A percentile compares a stretch with the other conserved stretches of the same genome.
phyloP scores from a whole-genome alignment of 2,888 invertebrate genomes.

The Pseudanteris insignis region DNA sequence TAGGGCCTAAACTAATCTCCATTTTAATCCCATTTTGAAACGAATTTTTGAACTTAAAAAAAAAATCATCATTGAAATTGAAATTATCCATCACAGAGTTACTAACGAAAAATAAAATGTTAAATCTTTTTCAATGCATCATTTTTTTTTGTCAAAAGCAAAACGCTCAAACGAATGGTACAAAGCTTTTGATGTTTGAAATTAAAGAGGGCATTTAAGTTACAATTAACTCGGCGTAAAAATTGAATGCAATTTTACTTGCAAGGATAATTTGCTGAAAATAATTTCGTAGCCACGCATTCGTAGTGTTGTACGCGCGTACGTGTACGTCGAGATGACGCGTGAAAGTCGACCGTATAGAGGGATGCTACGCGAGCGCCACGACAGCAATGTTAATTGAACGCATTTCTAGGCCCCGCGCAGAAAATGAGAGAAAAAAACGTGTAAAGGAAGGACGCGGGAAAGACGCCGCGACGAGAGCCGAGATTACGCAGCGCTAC shows the following conservation, averaged over 20 bases:
- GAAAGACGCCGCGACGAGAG: constrained; percentile 6
- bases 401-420: constrained; percentile 61
- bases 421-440: constrained; percentile 53
- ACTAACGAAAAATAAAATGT: no score
- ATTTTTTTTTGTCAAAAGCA: no score
- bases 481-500: neutral
- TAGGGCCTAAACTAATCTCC: no score
- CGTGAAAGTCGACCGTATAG: constrained; percentile 57
- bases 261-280: constrained; percentile 27
- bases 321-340: constrained; percentile 54
- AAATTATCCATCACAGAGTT: no score
- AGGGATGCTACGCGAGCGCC: constrained; percentile 50
- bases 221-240: constrained; percentile 20
- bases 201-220: constrained; percentile 23
- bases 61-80: no score
- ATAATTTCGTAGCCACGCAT: constrained; percentile 31
- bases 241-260: constrained; percentile 15
- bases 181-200: constrained; percentile 9
- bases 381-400: constrained; percentile 65
- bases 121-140: no score
- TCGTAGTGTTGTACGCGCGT: constrained; percentile 27
- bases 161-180: constrained; percentile 1
- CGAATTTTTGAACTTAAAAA: no score
- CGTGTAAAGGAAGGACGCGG: constrained; percentile 40
- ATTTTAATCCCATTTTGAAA: no score